phyloP scores from a whole-genome alignment of 2,113 vertebrate genomes.

The Oceanites oceanicus region DNA sequence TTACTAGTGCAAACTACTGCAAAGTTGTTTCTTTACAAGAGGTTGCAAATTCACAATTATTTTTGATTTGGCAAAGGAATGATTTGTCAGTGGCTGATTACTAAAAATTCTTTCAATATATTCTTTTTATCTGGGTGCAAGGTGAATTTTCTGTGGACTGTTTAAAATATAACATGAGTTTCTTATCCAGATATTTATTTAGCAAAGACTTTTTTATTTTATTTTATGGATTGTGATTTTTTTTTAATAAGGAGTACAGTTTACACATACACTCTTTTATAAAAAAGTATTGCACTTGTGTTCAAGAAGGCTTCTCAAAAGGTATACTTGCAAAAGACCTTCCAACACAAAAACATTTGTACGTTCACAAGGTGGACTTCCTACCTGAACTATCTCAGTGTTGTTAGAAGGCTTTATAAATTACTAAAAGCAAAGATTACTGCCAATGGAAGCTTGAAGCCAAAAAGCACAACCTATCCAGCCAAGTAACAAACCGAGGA shows the following conservation, averaged over 20 bases:
- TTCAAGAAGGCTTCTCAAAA: neutral
- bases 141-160: neutral
- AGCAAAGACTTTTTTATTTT: neutral
- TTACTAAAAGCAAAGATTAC: neutral
- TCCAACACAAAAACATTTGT: neutral
- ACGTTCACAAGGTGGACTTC: neutral
- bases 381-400: neutral
- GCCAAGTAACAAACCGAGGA: neutral
- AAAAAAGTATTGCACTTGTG: rapidly evolving
- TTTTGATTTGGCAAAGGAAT: neutral
- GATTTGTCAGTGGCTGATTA: neutral
- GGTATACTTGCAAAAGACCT: neutral
- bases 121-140: neutral
- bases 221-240: neutral
- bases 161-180: neutral
- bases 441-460: neutral
- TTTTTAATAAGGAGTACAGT: neutral
- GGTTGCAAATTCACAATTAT: neutral
- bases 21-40: neutral
- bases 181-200: neutral
- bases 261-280: neutral
- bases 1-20: neutral
- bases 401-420: neutral
- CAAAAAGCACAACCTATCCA: neutral
- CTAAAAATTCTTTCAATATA: neutral